Conservation (phyloP, 1,140 invertebrate species). For the Diabrotica undecimpunctata region DNA sequence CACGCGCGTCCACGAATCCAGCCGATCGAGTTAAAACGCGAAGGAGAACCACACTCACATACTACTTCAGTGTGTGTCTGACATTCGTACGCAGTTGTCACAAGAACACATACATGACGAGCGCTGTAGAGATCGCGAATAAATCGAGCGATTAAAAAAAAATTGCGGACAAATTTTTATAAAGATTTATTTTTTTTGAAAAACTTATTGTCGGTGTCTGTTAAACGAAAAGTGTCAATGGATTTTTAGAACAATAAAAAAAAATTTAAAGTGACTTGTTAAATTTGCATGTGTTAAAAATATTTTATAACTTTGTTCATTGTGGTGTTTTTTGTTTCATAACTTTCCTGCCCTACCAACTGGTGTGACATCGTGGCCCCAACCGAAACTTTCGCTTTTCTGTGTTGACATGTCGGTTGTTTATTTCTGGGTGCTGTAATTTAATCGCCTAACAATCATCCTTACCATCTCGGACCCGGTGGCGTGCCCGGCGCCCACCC, state of each 20-base stretch:
- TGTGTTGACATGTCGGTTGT: conserved; percentile 10
- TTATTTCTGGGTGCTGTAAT: conserved; percentile 40
- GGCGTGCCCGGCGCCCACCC: conserved; percentile 67
- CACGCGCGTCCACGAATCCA: conserved; percentile 44
- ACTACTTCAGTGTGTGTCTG: conserved; percentile 45
- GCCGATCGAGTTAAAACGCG: conserved; percentile 36
- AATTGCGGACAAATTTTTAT: neutral
- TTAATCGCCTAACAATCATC: conserved; percentile 52
- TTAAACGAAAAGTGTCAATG: conserved; percentile 10
- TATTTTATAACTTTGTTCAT: conserved; percentile 23
- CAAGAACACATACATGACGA: conserved; percentile 31
- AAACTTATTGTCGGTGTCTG: neutral
- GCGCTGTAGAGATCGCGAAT: conserved; percentile 38
- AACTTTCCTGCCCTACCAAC: conserved; percentile 21
- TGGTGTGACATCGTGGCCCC: conserved; percentile 14
- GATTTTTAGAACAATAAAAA: conserved; percentile 7
- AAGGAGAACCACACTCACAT: conserved; percentile 21
- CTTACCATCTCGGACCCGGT: conserved; percentile 73
- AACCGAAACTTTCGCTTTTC: neutral
- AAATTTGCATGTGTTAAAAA: conserved; percentile 23
- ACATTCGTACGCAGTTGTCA: conserved; percentile 40
- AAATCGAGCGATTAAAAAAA: conserved; percentile 8
- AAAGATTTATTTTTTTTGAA: neutral
- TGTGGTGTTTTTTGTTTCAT: conserved; percentile 36
- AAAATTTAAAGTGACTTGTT: neutral